Evolutionary conservation across 2,888 invertebrate genomes (phyloP).

Genomic region (Brachylomia viminalis): DNA sequence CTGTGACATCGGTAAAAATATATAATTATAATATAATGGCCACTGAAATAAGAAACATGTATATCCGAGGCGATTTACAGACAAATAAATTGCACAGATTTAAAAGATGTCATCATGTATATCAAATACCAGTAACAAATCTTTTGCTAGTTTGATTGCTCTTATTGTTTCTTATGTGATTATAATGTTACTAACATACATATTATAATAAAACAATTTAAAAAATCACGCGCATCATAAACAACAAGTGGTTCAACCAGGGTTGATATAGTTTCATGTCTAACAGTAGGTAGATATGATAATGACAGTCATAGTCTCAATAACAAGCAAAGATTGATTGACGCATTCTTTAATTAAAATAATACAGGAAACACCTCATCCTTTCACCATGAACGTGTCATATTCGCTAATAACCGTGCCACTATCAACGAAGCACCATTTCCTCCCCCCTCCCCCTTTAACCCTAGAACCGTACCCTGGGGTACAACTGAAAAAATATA

Average conservation of each 20-base stretch:
- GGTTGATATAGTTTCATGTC: not conserved
- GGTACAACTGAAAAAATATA: too few species aligned
- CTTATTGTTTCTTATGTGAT: not conserved
- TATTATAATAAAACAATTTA: too few species aligned
- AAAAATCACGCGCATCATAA: too few species aligned
- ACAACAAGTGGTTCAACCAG: not conserved
- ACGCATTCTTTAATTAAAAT: not conserved
- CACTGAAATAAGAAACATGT: not conserved
- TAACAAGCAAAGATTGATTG: not conserved
- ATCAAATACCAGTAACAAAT: not conserved
- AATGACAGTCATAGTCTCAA: not conserved
- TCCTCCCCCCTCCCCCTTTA: not conserved
- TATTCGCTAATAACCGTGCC: constrained; percentile 2
- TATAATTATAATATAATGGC: not conserved
- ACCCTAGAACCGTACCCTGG: too few species aligned
- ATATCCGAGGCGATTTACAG: too few species aligned
- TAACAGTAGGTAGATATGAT: not conserved
- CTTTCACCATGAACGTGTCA: constrained; percentile 5
- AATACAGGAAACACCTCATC: not conserved
- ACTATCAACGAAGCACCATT: constrained; percentile 18
- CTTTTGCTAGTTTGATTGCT: not conserved
- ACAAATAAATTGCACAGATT: not conserved
- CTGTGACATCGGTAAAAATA: not conserved
- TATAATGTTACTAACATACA: too few species aligned
- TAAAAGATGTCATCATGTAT: not conserved